A percentile compares a stretch with the other conserved stretches of the same genome.
phyloP scores from a whole-genome alignment of 2,797 vertebrate species.

The Sebastes itinus region DNA sequence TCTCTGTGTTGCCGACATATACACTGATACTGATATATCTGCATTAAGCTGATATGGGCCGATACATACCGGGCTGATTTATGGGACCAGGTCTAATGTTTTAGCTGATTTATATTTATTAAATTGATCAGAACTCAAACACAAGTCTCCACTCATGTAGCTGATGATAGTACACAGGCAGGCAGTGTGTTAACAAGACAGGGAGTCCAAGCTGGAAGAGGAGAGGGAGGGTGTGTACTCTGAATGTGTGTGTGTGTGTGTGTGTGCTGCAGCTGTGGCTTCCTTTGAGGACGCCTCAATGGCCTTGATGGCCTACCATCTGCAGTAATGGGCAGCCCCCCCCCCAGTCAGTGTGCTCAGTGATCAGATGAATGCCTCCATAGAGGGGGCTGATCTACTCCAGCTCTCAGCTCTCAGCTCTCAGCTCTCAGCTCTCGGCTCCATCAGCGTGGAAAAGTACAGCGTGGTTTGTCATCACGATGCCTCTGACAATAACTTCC shows the following conservation, averaged over 20 bases:
- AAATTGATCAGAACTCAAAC: background rate
- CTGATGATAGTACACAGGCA: background rate
- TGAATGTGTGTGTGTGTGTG: background rate
- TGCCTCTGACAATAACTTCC: background rate
- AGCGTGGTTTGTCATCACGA: background rate
- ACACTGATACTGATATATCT: background rate
- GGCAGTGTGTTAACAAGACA: background rate
- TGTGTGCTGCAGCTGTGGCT: slow-evolving; percentile 64
- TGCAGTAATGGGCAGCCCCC: slow-evolving; percentile 59
- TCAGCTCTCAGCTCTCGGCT: no score
- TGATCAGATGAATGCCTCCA: slow-evolving; percentile 61
- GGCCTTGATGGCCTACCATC: slow-evolving; percentile 64
- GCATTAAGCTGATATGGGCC: background rate
- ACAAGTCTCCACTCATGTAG: background rate
- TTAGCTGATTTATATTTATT: background rate
- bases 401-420: background rate
- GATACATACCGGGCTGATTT: background rate
- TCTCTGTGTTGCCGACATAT: background rate
- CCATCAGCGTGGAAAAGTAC: slow-evolving; percentile 8
- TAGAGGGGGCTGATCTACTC: slow-evolving; percentile 9
- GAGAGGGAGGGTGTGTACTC: slow-evolving; percentile 17
- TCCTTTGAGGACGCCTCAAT: slow-evolving; percentile 57
- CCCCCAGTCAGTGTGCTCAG: slow-evolving; percentile 36
- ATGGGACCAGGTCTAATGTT: background rate
- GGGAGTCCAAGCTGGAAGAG: slow-evolving; percentile 36